A percentile compares a stretch with the other conserved stretches of the same genome.
phyloP scores from a whole-genome alignment of 2,888 invertebrate genomes.

The Parnassius mnemosyne region DNA sequence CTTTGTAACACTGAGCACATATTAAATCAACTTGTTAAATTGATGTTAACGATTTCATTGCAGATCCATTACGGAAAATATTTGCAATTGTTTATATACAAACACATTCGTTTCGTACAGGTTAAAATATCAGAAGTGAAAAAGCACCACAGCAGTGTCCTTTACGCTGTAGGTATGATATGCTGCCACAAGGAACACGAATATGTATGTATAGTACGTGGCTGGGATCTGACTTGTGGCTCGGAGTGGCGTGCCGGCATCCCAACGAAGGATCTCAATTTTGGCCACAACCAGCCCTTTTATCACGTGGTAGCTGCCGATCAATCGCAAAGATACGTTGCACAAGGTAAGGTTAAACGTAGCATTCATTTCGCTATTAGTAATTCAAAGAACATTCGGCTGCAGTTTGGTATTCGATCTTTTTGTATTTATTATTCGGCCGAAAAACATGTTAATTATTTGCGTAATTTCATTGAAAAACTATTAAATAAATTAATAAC shows the following conservation, averaged over 20 bases:
- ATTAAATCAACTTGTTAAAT: too few species aligned
- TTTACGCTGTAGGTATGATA: constrained; percentile 86
- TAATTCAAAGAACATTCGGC: too few species aligned
- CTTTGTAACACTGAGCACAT: too few species aligned
- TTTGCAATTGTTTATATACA: too few species aligned
- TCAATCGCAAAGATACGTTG: constrained; percentile 84
- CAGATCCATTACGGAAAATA: too few species aligned
- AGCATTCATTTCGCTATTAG: too few species aligned
- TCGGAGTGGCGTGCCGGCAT: constrained; percentile 81
- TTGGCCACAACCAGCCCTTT: constrained; percentile 83
- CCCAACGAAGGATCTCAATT: constrained; percentile 59
- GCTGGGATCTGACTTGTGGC: constrained; percentile 83
- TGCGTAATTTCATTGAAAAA: too few species aligned
- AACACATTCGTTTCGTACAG: constrained; percentile 29
- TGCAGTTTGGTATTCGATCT: too few species aligned
- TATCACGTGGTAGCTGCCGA: constrained; percentile 85
- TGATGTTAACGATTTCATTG: too few species aligned
- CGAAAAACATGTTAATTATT: too few species aligned
- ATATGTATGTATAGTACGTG: constrained; percentile 85
- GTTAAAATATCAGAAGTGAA: constrained; percentile 32
- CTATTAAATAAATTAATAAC: too few species aligned
- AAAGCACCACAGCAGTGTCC: constrained; percentile 46
- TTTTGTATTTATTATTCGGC: too few species aligned
- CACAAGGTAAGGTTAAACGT: constrained; percentile 75
- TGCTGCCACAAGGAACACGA: constrained; percentile 83